Evolutionary conservation across 2,797 vertebrate species (phyloP).

Genomic region (Tauraco hartlaubi): DNA sequence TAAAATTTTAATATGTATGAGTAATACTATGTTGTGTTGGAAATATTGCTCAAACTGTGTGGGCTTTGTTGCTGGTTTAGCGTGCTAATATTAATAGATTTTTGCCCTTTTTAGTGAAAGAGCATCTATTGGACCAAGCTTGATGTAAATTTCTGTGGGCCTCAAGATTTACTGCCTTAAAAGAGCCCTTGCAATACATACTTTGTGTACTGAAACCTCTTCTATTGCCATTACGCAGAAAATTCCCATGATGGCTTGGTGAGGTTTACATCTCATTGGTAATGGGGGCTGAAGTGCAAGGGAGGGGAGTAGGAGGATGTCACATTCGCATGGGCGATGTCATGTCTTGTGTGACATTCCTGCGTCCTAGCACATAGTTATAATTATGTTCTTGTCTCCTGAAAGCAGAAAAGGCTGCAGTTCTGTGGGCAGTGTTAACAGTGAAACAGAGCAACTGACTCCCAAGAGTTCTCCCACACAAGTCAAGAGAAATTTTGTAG

Average conservation of each 20-base stretch:
- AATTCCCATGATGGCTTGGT: not conserved
- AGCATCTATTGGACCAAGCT: not conserved
- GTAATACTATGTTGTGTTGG: not conserved
- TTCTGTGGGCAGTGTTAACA: conserved; percentile 7
- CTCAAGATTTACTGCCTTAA: not conserved
- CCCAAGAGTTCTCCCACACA: conserved; percentile 40
- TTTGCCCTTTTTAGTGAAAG: not conserved
- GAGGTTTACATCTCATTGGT: not conserved
- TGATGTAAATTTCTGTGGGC: not conserved
- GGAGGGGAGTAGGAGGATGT: not conserved
- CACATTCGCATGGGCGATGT: not conserved
- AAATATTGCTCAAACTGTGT: not conserved
- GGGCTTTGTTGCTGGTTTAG: not conserved
- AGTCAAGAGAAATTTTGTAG: not conserved
- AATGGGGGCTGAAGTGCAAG: not conserved
- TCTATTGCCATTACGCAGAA: not conserved
- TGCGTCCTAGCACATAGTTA: not conserved
- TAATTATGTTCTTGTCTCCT: not conserved
- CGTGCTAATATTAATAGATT: not conserved
- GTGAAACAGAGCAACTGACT: not conserved
- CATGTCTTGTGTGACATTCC: not conserved
- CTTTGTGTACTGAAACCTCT: not conserved
- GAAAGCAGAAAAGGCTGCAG: not conserved
- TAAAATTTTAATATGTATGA: not conserved
- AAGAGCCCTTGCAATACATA: not conserved